phyloP scores from a whole-genome alignment of 53 echinoderm and acorn worm genomes.

The Actinopyga echinites region DNA sequence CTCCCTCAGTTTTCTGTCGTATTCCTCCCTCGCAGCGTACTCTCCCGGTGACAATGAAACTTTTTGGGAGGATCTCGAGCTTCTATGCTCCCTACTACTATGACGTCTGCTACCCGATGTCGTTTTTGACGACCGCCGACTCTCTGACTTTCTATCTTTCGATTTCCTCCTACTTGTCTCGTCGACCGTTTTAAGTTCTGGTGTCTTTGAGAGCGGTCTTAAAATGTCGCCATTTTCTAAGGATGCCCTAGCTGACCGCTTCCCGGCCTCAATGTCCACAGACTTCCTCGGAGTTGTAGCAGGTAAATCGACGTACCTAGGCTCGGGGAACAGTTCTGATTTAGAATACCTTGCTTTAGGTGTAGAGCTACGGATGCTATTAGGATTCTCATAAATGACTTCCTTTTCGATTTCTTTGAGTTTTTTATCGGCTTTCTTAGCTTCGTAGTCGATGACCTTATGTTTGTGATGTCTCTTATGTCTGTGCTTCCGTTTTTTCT shows the following conservation, averaged over 20 bases:
- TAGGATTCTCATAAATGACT: constrained; percentile 37
- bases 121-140: constrained; percentile 27
- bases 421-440: constrained; percentile 37
- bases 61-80: constrained; percentile 24
- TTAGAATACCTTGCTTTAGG: neutral
- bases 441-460: constrained; percentile 74
- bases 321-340: constrained; percentile 6
- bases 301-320: constrained; percentile 26
- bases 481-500: constrained; percentile 1
- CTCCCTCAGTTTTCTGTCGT: constrained; percentile 74
- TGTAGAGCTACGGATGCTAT: neutral
- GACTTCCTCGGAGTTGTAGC: constrained; percentile 11
- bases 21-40: constrained; percentile 68
- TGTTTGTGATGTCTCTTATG: constrained; percentile 52
- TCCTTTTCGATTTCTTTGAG: constrained; percentile 26
- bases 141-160: neutral
- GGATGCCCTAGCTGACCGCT: constrained; percentile 12
- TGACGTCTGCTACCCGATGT: neutral
- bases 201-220: constrained; percentile 26
- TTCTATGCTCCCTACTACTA: constrained; percentile 30
- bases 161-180: neutral
- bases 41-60: constrained; percentile 80
- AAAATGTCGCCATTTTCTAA: constrained; percentile 28
- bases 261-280: constrained; percentile 54
- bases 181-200: constrained; percentile 19